A percentile compares a stretch with the other conserved stretches of the same genome.
Evolutionary conservation across 2,797 vertebrate species (phyloP).

Genomic region (Sebastes kiyomatsui): DNA sequence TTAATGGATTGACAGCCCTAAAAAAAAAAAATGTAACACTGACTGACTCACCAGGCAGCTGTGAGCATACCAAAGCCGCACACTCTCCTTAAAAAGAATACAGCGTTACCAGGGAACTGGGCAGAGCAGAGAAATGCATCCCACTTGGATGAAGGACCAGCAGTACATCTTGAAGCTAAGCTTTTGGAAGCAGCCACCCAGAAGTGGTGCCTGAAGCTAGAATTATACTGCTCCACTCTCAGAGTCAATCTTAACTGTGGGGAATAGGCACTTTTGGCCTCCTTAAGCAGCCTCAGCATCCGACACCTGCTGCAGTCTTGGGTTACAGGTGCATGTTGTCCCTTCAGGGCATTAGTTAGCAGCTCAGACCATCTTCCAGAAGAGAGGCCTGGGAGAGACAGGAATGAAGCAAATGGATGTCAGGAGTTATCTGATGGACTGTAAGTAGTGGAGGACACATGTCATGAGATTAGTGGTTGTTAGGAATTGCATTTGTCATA

Average conservation of each 20-base stretch:
- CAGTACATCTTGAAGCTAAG: constrained; percentile 63
- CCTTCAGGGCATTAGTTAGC: constrained; percentile 64
- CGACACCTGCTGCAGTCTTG: constrained; percentile 60
- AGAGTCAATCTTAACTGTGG: constrained; percentile 66
- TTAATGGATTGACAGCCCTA: neutral
- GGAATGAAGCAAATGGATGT: constrained; percentile 26
- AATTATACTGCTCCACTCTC: constrained; percentile 65
- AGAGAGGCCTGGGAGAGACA: constrained; percentile 10
- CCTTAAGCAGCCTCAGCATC: constrained; percentile 58
- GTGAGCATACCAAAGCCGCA: constrained; percentile 7
- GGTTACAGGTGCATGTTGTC: constrained; percentile 71
- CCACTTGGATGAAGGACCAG: constrained; percentile 55
- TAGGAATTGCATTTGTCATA: constrained; percentile 26
- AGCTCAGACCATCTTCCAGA: constrained; percentile 42
- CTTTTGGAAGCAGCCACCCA: constrained; percentile 68
- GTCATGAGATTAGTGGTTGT: constrained; percentile 6
- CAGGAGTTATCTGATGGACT: constrained; percentile 39
- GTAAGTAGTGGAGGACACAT: constrained; percentile 1
- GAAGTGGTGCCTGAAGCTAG: constrained; percentile 68
- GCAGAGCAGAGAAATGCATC: constrained; percentile 50
- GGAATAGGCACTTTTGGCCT: constrained; percentile 67
- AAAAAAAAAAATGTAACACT: neutral
- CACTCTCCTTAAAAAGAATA: constrained; percentile 25
- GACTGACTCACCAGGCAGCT: constrained; percentile 6
- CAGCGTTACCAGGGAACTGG: constrained; percentile 32